phyloP scores from a whole-genome alignment of 2,888 invertebrate genomes.

The Leptinotarsa tumamoca region DNA sequence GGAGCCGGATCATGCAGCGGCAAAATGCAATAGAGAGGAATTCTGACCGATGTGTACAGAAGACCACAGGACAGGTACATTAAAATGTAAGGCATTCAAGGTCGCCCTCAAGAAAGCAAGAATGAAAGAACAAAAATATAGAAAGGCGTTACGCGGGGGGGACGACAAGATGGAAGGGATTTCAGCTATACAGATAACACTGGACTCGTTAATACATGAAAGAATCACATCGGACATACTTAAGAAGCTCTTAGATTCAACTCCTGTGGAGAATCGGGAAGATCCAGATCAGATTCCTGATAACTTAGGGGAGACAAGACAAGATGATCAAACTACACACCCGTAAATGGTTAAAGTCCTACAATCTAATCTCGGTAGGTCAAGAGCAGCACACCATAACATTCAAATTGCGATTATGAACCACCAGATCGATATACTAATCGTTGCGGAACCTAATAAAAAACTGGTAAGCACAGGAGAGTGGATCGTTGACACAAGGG shows the following conservation, averaged over 20 bases:
- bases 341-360: slow-evolving; percentile 13
- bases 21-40: slow-evolving; percentile 6
- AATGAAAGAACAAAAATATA: no score
- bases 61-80: slow-evolving; percentile 1
- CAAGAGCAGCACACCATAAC: slow-evolving; percentile 19
- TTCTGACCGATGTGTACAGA: slow-evolving; percentile 2
- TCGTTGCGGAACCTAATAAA: slow-evolving; percentile 34
- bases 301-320: no score
- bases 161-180: no score
- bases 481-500: slow-evolving; percentile 14
- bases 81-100: slow-evolving; percentile 17
- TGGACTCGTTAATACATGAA: no score
- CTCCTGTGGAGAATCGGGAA: no score
- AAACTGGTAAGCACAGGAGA: not conserved
- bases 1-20: not conserved
- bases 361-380: slow-evolving; percentile 30
- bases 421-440: slow-evolving; percentile 16
- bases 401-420: not conserved
- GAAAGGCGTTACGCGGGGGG: no score
- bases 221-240: no score
- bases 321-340: no score
- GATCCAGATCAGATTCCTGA: no score
- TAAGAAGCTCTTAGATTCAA: no score
- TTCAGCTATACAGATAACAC: no score
- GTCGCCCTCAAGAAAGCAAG: not conserved